Evolutionary conservation across 2,888 invertebrate species (phyloP), one percentile per base, ranked within the genome.

Genomic region (Diarsia mendica): DNA sequence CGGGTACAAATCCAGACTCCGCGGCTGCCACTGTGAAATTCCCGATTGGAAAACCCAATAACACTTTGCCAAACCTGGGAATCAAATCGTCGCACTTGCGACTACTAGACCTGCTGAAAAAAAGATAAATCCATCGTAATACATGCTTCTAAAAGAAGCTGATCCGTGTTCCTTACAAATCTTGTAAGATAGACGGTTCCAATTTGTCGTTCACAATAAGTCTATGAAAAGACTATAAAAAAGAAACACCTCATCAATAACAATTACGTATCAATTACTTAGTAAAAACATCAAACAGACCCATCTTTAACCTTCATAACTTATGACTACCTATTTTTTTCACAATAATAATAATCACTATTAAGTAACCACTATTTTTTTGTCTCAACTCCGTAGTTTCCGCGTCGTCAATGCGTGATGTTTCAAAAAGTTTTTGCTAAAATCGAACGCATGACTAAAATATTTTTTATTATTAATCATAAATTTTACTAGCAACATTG

Each of bases 341-440:
- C 53, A 64, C 39, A 51, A 55, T 51, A 46, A 46, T 81, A 39
- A 72, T 76, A 77, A 77, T 77, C 66, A 78, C 72, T 72, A 77
- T 70, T 76, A 28, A 55, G 69, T 69, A 71, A 75, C 64, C 44
- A 75, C 64, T 33, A 55, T 71, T 82, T 86, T 86, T 85, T 87
- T 85, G 64, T 79, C 60, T 10, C 0, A 69, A 76, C 71, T 80
- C 60, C 67, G 33, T 18, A 77, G 83, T 85, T 86, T 86, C 87
- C 86, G 86, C 60, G 39, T 87, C 61, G 49, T 77, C 58, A 49
- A 72, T 67, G 74, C 83, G 71, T 79, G 81, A 82, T 67, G 74
- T n/a, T 63, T 58, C 58, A 65, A 85, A 65, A 83, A 74, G 72
- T 69, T 85, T 85, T 78, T 48, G 4, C 51, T 33, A 58, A 61